Evolutionary conservation across 1,140 invertebrate species (phyloP), one percentile per base, ranked within the genome.

Genomic region (Diabrotica virgifera): DNA sequence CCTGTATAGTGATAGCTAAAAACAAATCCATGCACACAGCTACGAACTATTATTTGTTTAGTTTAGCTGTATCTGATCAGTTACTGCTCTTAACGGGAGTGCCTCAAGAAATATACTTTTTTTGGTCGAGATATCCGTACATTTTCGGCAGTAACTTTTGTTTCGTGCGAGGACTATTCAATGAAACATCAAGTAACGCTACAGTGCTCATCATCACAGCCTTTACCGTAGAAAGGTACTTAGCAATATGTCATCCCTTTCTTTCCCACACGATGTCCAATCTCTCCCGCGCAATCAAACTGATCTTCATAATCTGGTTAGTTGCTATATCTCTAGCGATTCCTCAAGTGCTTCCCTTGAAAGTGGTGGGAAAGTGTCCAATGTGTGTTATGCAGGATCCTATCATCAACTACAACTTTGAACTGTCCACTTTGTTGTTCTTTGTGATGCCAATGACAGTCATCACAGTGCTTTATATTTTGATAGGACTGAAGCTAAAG

Each of bases 21-120:
- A 97, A 97, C 79, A 92, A 91, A 75, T 90, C 88, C n/a, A 93
- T 97, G 90, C 93, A 95, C 75, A 94, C 92, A 0, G 90, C 93
- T 0, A 95, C 92, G 9, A 97, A 97, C 77, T 96, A 93, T 73
- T 97, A 97, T 76, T 82, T 97, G 52, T 97, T 97, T 79, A 95
- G 91, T 75, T 82, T 99, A 72, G 95, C 96, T 6, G 82, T 98
- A 52, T 96, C 95, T 0, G 97, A 99, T 78, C 83, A 99, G 24
- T 79, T 98, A 7, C 81, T 98, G 5, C 83, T 99, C 12, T 74
- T 93, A 0, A 87, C 89, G 12, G 91, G 91, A 0, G 82, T 92
- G 68, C 90, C 90, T 56, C 90, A 91, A 68, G 95, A 97, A 77
- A 89, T 96, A 67, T 93, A 91, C 75, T 86, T 85, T 52, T 91